These are phyloP conservation scores for Equus quagga DNA, from an alignment of 2,113 vertebrate genomes.

Conservation along the genomic window DNA sequence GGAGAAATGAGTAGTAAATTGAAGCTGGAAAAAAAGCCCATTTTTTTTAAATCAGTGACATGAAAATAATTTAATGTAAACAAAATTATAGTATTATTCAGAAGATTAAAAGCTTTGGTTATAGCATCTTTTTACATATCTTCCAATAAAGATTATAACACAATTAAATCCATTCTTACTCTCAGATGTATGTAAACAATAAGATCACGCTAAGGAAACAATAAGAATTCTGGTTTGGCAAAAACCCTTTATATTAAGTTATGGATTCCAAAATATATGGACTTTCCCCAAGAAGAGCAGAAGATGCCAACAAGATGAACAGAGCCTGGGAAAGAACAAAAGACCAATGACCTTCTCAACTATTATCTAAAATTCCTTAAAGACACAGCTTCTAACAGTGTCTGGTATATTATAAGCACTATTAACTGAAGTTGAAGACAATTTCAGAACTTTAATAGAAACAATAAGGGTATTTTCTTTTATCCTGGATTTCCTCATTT, in stretches of 20 bases:
- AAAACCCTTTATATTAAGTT: not conserved
- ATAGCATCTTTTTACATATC: not conserved
- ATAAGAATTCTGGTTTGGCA: not conserved
- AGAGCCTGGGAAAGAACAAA: not conserved
- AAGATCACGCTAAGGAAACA: not conserved
- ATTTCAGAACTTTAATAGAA: not conserved
- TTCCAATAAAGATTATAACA: slow-evolving; percentile 46
- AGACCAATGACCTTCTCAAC: not conserved
- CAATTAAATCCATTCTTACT: slow-evolving; percentile 33
- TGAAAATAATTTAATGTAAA: not conserved
- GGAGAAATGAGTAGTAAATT: not conserved
- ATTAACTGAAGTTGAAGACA: not conserved
- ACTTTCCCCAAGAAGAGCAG: not conserved
- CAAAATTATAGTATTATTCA: not conserved
- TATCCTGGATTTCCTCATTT: not conserved
- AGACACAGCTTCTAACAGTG: not conserved
- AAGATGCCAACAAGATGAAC: not conserved
- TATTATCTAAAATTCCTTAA: not conserved
- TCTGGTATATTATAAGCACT: not conserved
- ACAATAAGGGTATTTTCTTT: not conserved
- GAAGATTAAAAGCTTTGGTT: slow-evolving; percentile 23
- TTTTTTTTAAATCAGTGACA: not conserved
- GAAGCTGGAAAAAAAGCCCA: not conserved
- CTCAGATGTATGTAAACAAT: not conserved
- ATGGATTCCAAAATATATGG: not conserved